Evolutionary conservation across 2,888 invertebrate species (phyloP), one percentile per base, ranked within the genome.

Genomic region (Megalurothrips usitatus): DNA sequence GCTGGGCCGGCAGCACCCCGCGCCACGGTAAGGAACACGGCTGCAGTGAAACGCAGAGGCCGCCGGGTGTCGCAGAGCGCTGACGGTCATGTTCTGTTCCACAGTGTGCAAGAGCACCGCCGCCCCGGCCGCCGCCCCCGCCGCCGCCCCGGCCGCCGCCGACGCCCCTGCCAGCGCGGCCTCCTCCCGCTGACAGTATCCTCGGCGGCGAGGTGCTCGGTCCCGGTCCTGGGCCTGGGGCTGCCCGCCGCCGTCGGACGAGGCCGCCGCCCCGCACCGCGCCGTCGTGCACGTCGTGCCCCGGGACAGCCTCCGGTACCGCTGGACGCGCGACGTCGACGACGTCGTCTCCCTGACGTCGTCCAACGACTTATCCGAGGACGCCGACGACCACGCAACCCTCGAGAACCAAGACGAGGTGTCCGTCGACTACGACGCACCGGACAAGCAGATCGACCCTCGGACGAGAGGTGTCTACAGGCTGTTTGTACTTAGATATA

Each of bases 1-100:
- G 85, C 10, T 85, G 85, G 85, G 58, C 17, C 6, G 58, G 52
- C n/a, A 47, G 28, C 63, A 52, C 78, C 81, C 82, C 23, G 12
- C 81, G 23, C 28, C 82, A 82, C 10, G 68, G 68, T 75, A 26
- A 26, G 68, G 6, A 2, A 43, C 34, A 43, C 2, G 6, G 6
- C 34, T 43, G 34, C 34, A n/a, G n/a, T n/a, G 34, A 43, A 43
- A 43, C 34, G 34, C 34, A 43, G 34, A 43, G 34, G n/a, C n/a
- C n/a, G n/a, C n/a, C 14, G 58, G 58, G 58, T 58, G 14, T 19
- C 58, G 58, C 6, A 17, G 14, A 11, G 0, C 58, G 17, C 34
- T 43, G 6, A 43, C 34, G 34, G 3, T 6, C 6, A 4, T 43
- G 3, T 43, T 4, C 34, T 6, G 34, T 6, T n/a, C 34, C 34